phyloP scores from a whole-genome alignment of 2,113 vertebrate genomes.

The Heteronetta atricapilla region DNA sequence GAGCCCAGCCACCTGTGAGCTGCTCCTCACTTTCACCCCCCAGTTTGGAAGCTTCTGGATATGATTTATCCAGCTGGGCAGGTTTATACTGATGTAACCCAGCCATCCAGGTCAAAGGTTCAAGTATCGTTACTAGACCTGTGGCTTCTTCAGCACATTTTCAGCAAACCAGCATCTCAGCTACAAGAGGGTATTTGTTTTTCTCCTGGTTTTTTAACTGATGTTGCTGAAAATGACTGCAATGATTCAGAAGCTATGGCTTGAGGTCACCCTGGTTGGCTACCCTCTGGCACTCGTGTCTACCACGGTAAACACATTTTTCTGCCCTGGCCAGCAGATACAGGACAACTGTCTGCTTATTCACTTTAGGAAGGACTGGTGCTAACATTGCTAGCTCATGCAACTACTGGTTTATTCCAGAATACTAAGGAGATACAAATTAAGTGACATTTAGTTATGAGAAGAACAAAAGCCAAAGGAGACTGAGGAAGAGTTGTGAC shows the following conservation, averaged over 20 bases:
- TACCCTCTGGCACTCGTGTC: neutral
- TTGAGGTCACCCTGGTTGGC: neutral
- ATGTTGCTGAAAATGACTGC: neutral
- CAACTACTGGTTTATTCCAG: neutral
- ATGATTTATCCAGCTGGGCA: neutral
- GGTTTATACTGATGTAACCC: neutral
- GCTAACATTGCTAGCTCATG: neutral
- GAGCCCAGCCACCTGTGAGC: neutral
- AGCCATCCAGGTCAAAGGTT: neutral
- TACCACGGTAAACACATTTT: neutral
- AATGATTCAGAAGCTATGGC: neutral
- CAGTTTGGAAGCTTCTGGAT: neutral
- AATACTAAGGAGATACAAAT: neutral
- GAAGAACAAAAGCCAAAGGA: neutral
- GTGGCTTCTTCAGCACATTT: neutral
- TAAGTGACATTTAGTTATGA: neutral
- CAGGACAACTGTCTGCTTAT: neutral
- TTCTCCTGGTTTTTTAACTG: neutral
- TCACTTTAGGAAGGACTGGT: neutral
- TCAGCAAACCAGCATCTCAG: neutral
- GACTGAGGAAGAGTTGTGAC: accelerated
- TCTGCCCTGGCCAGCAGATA: neutral
- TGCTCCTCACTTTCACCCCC: neutral
- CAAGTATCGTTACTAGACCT: neutral
- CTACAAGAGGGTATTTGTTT: neutral